phyloP scores from a whole-genome alignment of 2,888 invertebrate genomes.

The Steinernema hermaphroditum region DNA sequence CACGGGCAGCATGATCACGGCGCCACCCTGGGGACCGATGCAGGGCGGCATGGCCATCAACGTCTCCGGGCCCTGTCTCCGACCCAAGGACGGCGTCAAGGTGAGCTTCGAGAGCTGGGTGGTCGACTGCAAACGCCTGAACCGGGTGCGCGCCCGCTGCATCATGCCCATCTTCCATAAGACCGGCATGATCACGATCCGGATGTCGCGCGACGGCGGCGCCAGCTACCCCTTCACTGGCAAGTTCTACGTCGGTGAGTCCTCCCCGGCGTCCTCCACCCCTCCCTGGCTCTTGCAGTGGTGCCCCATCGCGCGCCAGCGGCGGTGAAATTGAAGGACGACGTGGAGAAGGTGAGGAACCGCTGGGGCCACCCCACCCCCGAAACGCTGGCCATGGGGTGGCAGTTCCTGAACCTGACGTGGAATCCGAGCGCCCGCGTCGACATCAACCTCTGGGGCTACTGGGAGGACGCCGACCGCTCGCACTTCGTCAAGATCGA shows the following conservation, averaged over 20 bases:
- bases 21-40: conserved; percentile 95
- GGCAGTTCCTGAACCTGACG: conserved; percentile 59
- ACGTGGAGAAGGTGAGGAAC: conserved; percentile 51
- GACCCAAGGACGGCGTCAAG: conserved; percentile 76
- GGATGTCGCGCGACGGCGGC: conserved; percentile 65
- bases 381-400: conserved; percentile 47
- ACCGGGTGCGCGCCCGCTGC: conserved; percentile 58
- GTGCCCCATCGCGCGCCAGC: conserved; percentile 51
- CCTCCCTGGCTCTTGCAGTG: conserved; percentile 57
- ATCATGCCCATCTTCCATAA: conserved; percentile 65
- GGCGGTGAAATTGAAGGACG: conserved; percentile 48
- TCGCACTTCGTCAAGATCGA: conserved; percentile 52
- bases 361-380: conserved; percentile 56
- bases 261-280: conserved; percentile 50
- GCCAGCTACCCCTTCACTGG: conserved; percentile 63
- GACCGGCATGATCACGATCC: conserved; percentile 59
- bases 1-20: conserved; percentile 68
- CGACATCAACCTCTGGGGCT: conserved; percentile 62
- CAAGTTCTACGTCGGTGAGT: conserved; percentile 58
- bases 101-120: conserved; percentile 61
- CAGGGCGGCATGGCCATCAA: conserved; percentile 90
- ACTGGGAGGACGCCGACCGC: conserved; percentile 62
- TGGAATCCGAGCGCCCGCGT: conserved; percentile 59
- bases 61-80: conserved; percentile 92
- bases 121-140: conserved; percentile 53